These are phyloP conservation scores for Cecropterus lyciades DNA, from an alignment of 1,140 invertebrate species.

Conservation along the genomic window DNA sequence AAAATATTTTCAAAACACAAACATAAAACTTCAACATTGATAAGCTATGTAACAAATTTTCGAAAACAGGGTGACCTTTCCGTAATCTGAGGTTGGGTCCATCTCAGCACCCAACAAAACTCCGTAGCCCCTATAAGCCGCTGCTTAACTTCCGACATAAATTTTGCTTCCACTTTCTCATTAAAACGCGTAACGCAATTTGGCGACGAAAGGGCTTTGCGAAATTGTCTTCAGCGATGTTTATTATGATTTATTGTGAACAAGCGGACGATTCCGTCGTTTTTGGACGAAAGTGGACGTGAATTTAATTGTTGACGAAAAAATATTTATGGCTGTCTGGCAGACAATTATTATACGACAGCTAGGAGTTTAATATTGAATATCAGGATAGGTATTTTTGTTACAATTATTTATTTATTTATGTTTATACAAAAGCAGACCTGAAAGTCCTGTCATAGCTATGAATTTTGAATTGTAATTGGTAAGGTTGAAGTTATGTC, in stretches of 20 bases:
- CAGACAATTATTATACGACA: no score
- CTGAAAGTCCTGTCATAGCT: no score
- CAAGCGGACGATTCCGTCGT: background rate
- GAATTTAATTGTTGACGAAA: no score
- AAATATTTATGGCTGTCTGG: no score
- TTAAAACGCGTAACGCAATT: constrained; percentile 57
- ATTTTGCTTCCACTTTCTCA: constrained; percentile 57
- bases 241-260: constrained; percentile 45
- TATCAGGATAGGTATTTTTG: no score
- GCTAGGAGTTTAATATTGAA: no score
- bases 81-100: background rate
- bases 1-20: no score
- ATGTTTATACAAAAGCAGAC: no score
- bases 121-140: constrained; percentile 34
- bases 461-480: no score
- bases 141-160: constrained; percentile 63
- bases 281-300: background rate
- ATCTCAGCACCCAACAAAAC: background rate
- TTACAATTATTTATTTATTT: no score
- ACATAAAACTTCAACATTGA: no score
- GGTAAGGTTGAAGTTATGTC: no score
- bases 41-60: background rate
- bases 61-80: background rate
- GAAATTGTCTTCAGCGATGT: constrained; percentile 44
- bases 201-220: constrained; percentile 45